Evolutionary conservation across 1,140 invertebrate genomes (phyloP).

Genomic region (Drosophila athabasca): DNA sequence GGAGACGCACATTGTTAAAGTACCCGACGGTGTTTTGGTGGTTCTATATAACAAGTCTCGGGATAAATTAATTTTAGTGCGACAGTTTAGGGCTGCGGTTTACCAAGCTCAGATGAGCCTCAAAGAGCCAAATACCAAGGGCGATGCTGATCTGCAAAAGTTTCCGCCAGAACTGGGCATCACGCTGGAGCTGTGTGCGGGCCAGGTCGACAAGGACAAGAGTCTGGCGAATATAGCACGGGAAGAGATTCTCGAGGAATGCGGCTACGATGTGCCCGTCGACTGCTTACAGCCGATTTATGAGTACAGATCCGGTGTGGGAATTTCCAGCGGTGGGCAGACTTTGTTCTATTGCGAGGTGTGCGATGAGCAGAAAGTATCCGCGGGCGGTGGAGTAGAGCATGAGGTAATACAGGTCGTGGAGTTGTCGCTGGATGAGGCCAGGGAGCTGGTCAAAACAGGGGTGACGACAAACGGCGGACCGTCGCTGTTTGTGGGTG

Average conservation of each 20-base stretch:
- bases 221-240: conserved; percentile 90
- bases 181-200: conserved; percentile 96
- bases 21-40: conserved; percentile 91
- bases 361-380: conserved; percentile 87
- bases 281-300: conserved; percentile 87
- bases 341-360: conserved; percentile 96
- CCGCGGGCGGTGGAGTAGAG: conserved; percentile 91
- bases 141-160: conserved; percentile 87
- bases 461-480: conserved; percentile 88
- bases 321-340: conserved; percentile 88
- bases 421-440: conserved; percentile 91
- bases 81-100: conserved; percentile 95
- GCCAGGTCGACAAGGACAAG: conserved; percentile 94
- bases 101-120: conserved; percentile 85
- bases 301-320: conserved; percentile 89
- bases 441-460: conserved; percentile 87
- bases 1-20: conserved; percentile 87
- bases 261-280: conserved; percentile 93
- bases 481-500: conserved; percentile 90
- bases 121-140: conserved; percentile 79
- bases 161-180: conserved; percentile 91
- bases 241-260: conserved; percentile 96
- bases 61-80: conserved; percentile 92
- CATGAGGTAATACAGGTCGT: conserved; percentile 96
- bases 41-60: conserved; percentile 92